Evolutionary conservation across 2,113 vertebrate species (phyloP), one percentile per base, ranked within the genome.

Genomic region (Hippolais icterina): DNA sequence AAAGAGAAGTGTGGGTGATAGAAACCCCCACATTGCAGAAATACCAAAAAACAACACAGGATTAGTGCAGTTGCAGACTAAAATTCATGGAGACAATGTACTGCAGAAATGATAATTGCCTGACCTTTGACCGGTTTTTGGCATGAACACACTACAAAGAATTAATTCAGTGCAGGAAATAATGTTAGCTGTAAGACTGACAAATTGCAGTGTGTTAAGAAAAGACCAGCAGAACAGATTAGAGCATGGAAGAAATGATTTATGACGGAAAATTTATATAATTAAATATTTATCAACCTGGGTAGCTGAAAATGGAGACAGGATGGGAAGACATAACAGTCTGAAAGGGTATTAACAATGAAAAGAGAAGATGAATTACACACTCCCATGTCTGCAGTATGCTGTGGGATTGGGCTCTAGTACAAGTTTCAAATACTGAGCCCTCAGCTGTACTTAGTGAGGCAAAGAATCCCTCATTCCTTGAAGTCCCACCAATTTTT

Each of bases 221-320:
- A 95, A 89, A 90, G 89, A 89, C 27, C 80, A 91, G 72, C 20
- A 82, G 77, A 87, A 84, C 35, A 79, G 81, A 94, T 72, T 53
- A 71, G 44, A 79, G 12, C 25, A 76, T 14, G 20, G 65, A 84
- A 87, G 74, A 82, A 68, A 57, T 72, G 44, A 92, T 91, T 95
- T 71, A 84, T 81, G 61, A 75, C 3, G 17, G 72, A 75, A 97
- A 83, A 87, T 56, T n/a, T 89, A 64, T 91, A 56, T 71, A 87
- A 77, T 93, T 78, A 95, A 89, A 92, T 87, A 95, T 94, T 94
- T 91, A 94, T 94, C 91, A 84, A 49, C 9, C 19, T 71, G 39
- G 15, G 29, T 87, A 94, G 33, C 39, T 88, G 76, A 76, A 95
- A 87, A 89, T n/a, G n/a, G 69, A 71, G 44, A 64, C 15, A 49